Conservation (phyloP, 1,140 invertebrate genomes). For the Zaprionus davidi region DNA sequence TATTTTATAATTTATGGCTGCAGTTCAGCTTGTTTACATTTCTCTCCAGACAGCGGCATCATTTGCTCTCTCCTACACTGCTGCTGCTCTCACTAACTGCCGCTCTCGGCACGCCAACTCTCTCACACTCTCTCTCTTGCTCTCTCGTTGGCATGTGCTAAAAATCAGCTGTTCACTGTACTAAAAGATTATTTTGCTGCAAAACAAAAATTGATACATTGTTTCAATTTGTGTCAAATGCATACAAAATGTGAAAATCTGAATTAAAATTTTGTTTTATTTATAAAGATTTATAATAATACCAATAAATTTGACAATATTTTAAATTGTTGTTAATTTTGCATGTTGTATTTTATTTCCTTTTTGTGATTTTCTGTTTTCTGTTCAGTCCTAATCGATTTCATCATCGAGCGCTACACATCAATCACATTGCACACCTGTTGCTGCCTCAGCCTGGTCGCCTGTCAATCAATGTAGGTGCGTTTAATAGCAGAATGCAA, state of each 20-base stretch:
- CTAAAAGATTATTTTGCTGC: constrained; percentile 42
- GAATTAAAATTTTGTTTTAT: neutral
- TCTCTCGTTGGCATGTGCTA: constrained; percentile 50
- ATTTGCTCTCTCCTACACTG: neutral
- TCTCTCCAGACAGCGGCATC: constrained; percentile 47
- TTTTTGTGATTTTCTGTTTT: neutral
- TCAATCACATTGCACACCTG: constrained; percentile 59
- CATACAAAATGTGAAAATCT: neutral
- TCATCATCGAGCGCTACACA: neutral
- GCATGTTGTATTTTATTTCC: no score
- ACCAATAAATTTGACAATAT: no score
- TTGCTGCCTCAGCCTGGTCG: constrained; percentile 25
- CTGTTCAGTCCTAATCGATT: neutral
- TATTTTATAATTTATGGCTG: constrained; percentile 54
- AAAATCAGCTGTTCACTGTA: constrained; percentile 59
- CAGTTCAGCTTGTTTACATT: constrained; percentile 66
- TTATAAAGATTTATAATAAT: no score
- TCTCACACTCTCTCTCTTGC: constrained; percentile 9
- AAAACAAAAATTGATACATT: constrained; percentile 11
- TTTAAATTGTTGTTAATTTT: no score
- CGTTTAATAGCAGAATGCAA: neutral
- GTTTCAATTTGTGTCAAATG: neutral
- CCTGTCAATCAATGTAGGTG: constrained; percentile 45
- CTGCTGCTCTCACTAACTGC: neutral
- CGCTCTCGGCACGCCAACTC: neutral